Evolutionary conservation across 2,113 vertebrate genomes (phyloP), one percentile per base, ranked within the genome.

Genomic region (Percina caprodes): DNA sequence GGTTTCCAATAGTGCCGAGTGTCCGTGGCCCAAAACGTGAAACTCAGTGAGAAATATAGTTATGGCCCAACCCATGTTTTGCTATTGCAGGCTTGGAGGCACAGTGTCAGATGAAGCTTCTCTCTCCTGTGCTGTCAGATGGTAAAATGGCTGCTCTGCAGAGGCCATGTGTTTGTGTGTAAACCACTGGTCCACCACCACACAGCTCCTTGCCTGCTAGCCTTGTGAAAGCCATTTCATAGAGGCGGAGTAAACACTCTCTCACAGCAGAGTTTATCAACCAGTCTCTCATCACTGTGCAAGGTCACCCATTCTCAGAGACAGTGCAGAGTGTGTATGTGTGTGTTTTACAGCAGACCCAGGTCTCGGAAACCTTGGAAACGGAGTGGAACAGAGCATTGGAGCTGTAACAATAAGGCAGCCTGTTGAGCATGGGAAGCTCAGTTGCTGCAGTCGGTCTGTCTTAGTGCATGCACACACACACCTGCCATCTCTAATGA

Each of bases 401-500:
- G 46, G 67, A 74, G 74, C 83, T 78, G 63, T 55, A 84, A 83
- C 77, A 88, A 80, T 81, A 76, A 86, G 75, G 76, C 84, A 84
- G 89, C 90, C 91, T 94, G 91, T 93, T 93, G 91, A 93, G 83
- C 82, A 83, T 45, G 21, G 77, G 88, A 77, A 82, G 87, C 82
- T 89, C 79, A 84, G 84, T 88, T 84, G 74, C 86, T 83, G 82
- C 80, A 79, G 71, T 88, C 13, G 49, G 52, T 55, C 59, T 77
- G 60, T 51, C 55, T 54, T 55, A 49, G 71, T 69, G 60, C 45
- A 63, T 6, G 77, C 35, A 78, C 16, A 69, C 80, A 86, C 92
- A 90, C 80, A 86, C 75, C 88, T 93, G 93, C 90, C 91, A 93
- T 86, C 89, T 88, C 83, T 93, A 93, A 94, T 92, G 89, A 91